Evolutionary conservation across 2,797 vertebrate species (phyloP), one percentile per base, ranked within the genome.

Genomic region (Poecilia velifera): DNA sequence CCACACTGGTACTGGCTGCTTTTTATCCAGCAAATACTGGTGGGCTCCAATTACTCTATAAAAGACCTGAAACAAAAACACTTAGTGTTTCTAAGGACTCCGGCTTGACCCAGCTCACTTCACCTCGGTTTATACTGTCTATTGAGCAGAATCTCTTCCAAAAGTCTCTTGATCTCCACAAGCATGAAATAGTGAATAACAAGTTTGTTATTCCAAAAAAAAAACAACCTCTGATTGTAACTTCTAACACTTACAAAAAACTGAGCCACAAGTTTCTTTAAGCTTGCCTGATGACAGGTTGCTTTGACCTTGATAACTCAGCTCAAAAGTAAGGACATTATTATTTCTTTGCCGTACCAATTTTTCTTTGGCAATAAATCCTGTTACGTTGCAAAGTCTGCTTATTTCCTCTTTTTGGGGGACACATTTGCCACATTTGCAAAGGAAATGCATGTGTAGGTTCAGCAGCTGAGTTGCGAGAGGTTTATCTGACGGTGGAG

Each of bases 1-100:
- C 16, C 31, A 7, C 31, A 20, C 31, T 64, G 31, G 34, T 64
- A 20, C 34, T 22, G 62, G 7, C 34, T 64, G 62, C 18, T 39
- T 64, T 62, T 34, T 64, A 64, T 64, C 34, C 62, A 64, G 62
- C 31, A 64, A 64, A 64, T 64, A 64, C 34, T 64, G 62, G 3
- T 36, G 34, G 34, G 34, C 62, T 64, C 62, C 62, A 64, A 16
- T 62, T 62, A 31, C 57, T 62, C 13, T 6, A 34, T 34, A 31
- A 6, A 34, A 1, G 34, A 34, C 36, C 14, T 20, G 18, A 18
- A 64, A 64, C 62, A 64, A 64, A 51, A 64, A 64, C 62, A 64
- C 34, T 64, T 64, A 36, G 59, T 64, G 59, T 64, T 36, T 20
- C 59, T 20, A 36, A 64, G n/a, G 31, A 36, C 31, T 64, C 34